These are phyloP conservation scores for Elmis aenea DNA, from an alignment of 2,888 invertebrate species.

Conservation along the genomic window DNA sequence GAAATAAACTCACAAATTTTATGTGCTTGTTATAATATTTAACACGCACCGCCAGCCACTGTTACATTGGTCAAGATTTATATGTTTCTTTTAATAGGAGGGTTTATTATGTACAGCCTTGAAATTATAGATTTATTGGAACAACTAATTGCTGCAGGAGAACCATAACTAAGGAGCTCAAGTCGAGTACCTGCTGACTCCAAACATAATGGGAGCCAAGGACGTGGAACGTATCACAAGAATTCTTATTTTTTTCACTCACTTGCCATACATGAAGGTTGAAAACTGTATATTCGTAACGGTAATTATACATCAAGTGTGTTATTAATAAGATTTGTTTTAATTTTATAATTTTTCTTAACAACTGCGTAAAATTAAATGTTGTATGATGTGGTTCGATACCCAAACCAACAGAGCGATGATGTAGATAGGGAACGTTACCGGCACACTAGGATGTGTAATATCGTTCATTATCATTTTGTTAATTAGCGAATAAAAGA, in stretches of 20 bases:
- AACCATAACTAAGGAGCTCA: slow-evolving; percentile 22
- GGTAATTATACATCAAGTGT: no score
- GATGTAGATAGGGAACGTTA: no score
- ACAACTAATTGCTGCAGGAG: slow-evolving; percentile 26
- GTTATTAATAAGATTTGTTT: no score
- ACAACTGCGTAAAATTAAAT: no score
- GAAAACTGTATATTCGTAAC: no score
- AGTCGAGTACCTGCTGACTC: slow-evolving; percentile 15
- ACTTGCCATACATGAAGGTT: no score
- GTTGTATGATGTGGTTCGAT: no score
- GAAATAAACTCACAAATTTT: slow-evolving; percentile 2
- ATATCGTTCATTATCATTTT: no score
- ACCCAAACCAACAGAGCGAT: no score
- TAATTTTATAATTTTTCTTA: no score
- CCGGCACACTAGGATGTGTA: no score
- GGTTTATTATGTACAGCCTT: slow-evolving; percentile 20
- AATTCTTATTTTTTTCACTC: background rate
- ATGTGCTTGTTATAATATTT: slow-evolving; percentile 4
- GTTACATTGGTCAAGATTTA: slow-evolving; percentile 3
- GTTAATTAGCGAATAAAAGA: no score
- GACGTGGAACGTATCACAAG: slow-evolving; percentile 5
- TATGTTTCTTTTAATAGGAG: slow-evolving; percentile 3
- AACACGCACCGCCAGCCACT: slow-evolving; percentile 4
- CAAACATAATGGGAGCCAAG: slow-evolving; percentile 22
- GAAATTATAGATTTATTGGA: slow-evolving; percentile 26